These are phyloP conservation scores for Hassar affinis DNA, from an alignment of 2,113 vertebrate species.

Conservation along the genomic window DNA sequence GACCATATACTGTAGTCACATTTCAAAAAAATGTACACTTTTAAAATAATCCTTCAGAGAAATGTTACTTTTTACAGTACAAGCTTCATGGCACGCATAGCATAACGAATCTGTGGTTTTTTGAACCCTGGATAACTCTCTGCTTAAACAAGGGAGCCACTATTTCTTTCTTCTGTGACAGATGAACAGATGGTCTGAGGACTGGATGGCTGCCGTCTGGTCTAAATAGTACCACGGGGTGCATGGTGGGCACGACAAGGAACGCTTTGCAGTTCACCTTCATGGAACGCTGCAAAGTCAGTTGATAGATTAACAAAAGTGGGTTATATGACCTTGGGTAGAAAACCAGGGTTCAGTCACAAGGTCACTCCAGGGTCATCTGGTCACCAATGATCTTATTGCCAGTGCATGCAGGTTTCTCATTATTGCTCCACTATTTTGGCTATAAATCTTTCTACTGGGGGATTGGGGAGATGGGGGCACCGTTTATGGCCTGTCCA, in stretches of 20 bases:
- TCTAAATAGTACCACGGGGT: slow-evolving; percentile 24
- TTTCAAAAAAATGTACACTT: neutral
- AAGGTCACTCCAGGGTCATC: neutral
- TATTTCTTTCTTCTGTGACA: slow-evolving; percentile 6
- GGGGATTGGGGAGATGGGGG: too few relatives aligned
- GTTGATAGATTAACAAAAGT: neutral
- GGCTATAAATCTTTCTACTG: neutral
- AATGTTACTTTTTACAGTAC: neutral
- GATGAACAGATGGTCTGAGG: slow-evolving; percentile 16
- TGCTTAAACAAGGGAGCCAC: neutral
- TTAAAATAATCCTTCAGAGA: neutral
- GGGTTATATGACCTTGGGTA: neutral
- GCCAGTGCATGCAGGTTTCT: neutral
- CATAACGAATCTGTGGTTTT: neutral
- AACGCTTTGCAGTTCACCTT: slow-evolving; percentile 14
- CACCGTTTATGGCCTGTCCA: neutral
- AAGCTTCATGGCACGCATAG: neutral
- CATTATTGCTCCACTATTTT: neutral
- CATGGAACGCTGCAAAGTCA: slow-evolving; percentile 22
- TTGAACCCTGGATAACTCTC: neutral
- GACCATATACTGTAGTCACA: neutral
- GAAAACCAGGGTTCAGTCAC: neutral
- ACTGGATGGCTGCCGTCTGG: slow-evolving; percentile 25
- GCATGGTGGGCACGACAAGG: neutral
- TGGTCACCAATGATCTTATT: neutral